A percentile compares a stretch with the other conserved stretches of the same genome.
Conservation (phyloP, 2,113 vertebrate genomes). For the Gobius niger region DNA sequence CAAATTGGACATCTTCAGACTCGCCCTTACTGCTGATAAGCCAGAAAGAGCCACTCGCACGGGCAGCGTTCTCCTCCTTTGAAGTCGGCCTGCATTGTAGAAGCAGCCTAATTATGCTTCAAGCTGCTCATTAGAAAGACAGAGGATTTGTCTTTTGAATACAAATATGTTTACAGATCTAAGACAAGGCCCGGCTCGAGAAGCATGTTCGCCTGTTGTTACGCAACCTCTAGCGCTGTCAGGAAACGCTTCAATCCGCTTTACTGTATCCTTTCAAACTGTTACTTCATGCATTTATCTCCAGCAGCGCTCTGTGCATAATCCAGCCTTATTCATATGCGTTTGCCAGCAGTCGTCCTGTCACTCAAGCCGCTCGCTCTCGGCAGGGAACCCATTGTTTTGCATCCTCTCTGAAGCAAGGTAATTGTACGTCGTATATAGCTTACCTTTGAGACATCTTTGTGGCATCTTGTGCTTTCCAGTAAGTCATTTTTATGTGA, state of each 20-base stretch:
- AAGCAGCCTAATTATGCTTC: conserved; percentile 10
- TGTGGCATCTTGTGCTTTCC: neutral
- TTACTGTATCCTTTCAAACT: conserved; percentile 3
- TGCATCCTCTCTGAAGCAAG: neutral
- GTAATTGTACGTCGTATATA: neutral
- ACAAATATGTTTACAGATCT: conserved; percentile 12
- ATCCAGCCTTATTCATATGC: conserved; percentile 1
- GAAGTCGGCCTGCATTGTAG: conserved; percentile 4
- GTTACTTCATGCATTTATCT: conserved; percentile 2
- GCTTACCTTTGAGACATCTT: neutral
- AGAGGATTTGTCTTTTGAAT: conserved; percentile 4
- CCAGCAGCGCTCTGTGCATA: neutral
- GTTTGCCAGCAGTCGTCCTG: conserved; percentile 5
- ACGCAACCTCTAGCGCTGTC: neutral
- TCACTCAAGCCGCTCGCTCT: conserved; percentile 1
- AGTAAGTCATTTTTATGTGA: neutral
- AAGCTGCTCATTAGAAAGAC: conserved; percentile 10
- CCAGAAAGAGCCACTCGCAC: neutral
- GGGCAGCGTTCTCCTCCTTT: neutral
- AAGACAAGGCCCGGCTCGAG: neutral
- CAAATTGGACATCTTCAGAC: conserved; percentile 1
- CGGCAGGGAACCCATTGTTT: conserved; percentile 4
- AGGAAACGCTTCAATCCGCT: neutral
- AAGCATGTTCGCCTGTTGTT: neutral
- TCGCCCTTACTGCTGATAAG: conserved; percentile 1